A percentile compares a stretch with the other conserved stretches of the same genome.
phyloP scores from a whole-genome alignment of 2,113 vertebrate genomes.

The Arizona elegans region DNA sequence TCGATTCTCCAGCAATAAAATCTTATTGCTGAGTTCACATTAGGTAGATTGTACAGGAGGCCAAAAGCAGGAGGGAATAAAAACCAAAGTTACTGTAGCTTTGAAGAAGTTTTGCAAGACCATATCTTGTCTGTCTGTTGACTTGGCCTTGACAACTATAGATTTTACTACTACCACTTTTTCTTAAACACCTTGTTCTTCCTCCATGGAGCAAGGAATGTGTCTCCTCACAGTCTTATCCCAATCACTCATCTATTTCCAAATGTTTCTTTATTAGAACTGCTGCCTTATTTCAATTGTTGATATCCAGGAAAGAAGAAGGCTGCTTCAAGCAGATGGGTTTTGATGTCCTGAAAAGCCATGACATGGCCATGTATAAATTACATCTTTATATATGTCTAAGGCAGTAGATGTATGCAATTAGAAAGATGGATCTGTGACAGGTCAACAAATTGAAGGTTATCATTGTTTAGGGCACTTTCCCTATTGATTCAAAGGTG shows the following conservation, averaged over 20 bases:
- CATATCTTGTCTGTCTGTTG: not conserved
- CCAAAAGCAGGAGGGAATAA: not conserved
- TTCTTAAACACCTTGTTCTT: not conserved
- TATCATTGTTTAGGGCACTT: not conserved
- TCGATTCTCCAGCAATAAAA: fast-evolving
- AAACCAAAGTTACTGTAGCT: not conserved
- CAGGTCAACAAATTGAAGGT: not conserved
- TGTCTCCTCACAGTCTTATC: not conserved
- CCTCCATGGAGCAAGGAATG: not conserved
- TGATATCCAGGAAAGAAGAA: not conserved
- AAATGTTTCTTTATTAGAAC: not conserved
- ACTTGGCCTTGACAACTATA: not conserved
- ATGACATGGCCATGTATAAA: not conserved
- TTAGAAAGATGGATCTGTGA: not conserved
- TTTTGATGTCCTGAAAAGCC: not conserved
- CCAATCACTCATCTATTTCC: not conserved
- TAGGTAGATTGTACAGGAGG: constrained; percentile 23
- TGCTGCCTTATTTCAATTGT: not conserved
- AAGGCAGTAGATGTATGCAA: not conserved
- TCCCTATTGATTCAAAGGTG: not conserved
- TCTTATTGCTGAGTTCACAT: not conserved
- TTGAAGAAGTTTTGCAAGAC: not conserved
- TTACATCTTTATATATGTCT: not conserved
- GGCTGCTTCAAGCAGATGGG: not conserved
- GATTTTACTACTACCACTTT: not conserved